A percentile compares a stretch with the other conserved stretches of the same genome.
These are phyloP conservation scores for Poecilia latipinna DNA, from an alignment of 2,113 vertebrate species.

Conservation along the genomic window DNA sequence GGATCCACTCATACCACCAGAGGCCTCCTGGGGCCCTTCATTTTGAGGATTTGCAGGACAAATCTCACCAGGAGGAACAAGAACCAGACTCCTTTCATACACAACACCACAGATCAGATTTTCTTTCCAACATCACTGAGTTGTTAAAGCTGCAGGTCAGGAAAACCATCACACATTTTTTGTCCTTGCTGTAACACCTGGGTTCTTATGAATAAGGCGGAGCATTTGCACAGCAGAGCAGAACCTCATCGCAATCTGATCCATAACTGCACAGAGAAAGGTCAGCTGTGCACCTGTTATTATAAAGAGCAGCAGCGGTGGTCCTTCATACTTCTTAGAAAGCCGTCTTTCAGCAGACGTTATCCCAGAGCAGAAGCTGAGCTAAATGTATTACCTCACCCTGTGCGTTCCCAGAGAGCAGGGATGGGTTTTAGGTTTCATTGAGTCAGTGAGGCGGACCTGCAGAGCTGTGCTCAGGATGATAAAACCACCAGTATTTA, in stretches of 20 bases:
- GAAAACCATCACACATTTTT: slow-evolving; percentile 41
- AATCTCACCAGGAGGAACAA: too few species aligned
- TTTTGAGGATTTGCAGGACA: too few species aligned
- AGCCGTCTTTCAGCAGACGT: slow-evolving; percentile 56
- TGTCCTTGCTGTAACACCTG: slow-evolving; percentile 63
- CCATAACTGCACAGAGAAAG: slow-evolving; percentile 54
- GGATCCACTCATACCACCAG: too few species aligned
- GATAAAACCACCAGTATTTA: background rate
- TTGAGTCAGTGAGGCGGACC: slow-evolving; percentile 10
- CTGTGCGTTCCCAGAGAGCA: slow-evolving; percentile 30
- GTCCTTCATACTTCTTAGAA: slow-evolving; percentile 39
- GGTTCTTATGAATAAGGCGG: slow-evolving; percentile 28
- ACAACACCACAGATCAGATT: slow-evolving; percentile 23
- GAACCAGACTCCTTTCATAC: background rate
- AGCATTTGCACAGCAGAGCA: slow-evolving; percentile 9
- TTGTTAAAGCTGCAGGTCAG: slow-evolving; percentile 53
- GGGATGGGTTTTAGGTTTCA: slow-evolving; percentile 28
- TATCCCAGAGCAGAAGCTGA: slow-evolving; percentile 43
- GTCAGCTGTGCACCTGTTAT: slow-evolving; percentile 74
- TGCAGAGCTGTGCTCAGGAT: background rate
- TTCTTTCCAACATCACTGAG: slow-evolving; percentile 37
- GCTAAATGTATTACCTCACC: slow-evolving; percentile 48
- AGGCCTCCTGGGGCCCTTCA: too few species aligned
- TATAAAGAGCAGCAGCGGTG: slow-evolving; percentile 28
- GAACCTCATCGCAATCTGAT: slow-evolving; percentile 53